Percentiles rank a stretch among this genome's conserved stretches.
These are phyloP conservation scores for Fratercula arctica DNA, from an alignment of 2,797 vertebrate species.

Conservation along the genomic window DNA sequence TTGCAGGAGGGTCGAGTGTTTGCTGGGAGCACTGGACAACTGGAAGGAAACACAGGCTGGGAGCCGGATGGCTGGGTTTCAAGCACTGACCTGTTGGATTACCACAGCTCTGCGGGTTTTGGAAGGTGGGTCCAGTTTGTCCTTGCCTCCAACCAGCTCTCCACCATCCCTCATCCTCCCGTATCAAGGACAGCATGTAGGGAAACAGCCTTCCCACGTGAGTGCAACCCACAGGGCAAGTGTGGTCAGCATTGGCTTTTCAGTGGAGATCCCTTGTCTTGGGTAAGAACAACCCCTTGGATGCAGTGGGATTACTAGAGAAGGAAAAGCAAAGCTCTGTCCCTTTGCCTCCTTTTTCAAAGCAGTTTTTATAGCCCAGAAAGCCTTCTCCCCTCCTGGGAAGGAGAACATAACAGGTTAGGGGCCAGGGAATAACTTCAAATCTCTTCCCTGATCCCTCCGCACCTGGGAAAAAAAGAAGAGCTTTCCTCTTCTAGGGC, in stretches of 20 bases:
- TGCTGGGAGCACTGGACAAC: fast-evolving
- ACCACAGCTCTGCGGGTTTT: not conserved
- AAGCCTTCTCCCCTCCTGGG: not conserved
- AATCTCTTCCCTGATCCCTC: not conserved
- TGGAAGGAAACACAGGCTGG: not conserved
- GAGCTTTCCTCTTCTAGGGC: not conserved
- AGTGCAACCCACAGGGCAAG: not conserved
- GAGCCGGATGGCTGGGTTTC: not conserved
- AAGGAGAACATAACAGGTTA: not conserved
- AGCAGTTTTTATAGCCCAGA: not conserved
- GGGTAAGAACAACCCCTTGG: not conserved
- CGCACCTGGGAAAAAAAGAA: not conserved
- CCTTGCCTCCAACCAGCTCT: not conserved
- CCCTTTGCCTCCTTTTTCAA: not conserved
- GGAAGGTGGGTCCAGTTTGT: not conserved
- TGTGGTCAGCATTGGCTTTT: not conserved
- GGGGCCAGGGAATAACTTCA: not conserved
- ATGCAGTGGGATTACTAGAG: not conserved
- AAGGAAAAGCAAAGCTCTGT: not conserved
- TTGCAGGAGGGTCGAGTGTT: not conserved
- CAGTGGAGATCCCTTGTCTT: not conserved
- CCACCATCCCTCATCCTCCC: not conserved
- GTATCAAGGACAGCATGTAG: not conserved
- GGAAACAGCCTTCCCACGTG: not conserved
- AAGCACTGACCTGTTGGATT: not conserved